A percentile compares a stretch with the other conserved stretches of the same genome.
phyloP scores from a whole-genome alignment of 2,113 vertebrate species.

The Collichthys lucidus region DNA sequence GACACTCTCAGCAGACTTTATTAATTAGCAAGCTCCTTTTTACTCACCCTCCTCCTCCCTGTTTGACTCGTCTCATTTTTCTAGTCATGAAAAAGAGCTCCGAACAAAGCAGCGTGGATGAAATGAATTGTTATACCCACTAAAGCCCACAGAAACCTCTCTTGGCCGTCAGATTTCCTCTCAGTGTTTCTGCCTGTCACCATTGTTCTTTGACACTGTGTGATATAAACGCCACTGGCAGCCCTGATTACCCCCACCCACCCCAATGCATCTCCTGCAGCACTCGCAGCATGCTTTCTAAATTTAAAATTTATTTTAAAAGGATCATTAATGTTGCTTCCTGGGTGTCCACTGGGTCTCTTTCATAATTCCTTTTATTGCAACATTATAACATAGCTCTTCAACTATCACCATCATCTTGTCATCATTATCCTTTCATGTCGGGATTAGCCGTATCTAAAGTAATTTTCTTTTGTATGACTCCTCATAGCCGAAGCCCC shows the following conservation, averaged over 20 bases:
- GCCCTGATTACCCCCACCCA: slow-evolving; percentile 56
- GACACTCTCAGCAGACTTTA: slow-evolving; percentile 62
- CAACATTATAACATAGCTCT: slow-evolving; percentile 51
- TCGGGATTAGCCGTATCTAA: slow-evolving; percentile 42
- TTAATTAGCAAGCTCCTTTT: slow-evolving; percentile 71
- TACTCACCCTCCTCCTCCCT: slow-evolving; percentile 6
- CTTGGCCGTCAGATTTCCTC: slow-evolving; percentile 57
- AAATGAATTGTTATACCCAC: slow-evolving; percentile 69
- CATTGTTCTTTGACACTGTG: slow-evolving; percentile 73
- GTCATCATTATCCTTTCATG: slow-evolving; percentile 44
- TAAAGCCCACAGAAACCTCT: slow-evolving; percentile 70
- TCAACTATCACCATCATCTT: slow-evolving; percentile 46
- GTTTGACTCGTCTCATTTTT: slow-evolving; percentile 54
- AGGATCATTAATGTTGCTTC: slow-evolving; percentile 49
- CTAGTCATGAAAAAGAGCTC: slow-evolving; percentile 31
- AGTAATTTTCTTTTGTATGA: slow-evolving; percentile 41
- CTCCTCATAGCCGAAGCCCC: background rate
- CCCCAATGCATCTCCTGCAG: slow-evolving; percentile 36
- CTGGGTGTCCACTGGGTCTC: slow-evolving; percentile 37
- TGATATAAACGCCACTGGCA: slow-evolving; percentile 63
- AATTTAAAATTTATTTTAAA: slow-evolving; percentile 61
- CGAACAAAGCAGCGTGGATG: slow-evolving; percentile 66
- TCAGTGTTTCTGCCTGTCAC: slow-evolving; percentile 46
- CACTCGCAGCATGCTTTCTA: slow-evolving; percentile 49
- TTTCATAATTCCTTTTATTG: slow-evolving; percentile 43